Percentiles rank a stretch among this genome's conserved stretches.
phyloP scores from a whole-genome alignment of 2,888 invertebrate species.

The Xestia rhomboidea region DNA sequence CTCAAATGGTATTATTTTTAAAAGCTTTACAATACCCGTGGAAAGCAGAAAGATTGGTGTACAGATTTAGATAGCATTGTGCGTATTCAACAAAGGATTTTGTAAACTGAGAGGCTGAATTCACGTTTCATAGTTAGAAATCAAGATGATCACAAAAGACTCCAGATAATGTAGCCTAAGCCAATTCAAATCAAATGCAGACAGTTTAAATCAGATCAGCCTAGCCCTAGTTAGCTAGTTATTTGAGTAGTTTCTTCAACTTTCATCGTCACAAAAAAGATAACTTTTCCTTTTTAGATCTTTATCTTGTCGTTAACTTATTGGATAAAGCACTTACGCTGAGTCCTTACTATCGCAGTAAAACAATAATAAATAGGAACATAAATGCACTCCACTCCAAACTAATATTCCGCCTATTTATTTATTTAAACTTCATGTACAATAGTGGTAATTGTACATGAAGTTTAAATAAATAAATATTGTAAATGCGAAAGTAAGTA shows the following conservation, averaged over 20 bases:
- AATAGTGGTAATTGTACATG: no score
- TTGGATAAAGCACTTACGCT: slow-evolving; percentile 19
- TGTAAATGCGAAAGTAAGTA: not conserved
- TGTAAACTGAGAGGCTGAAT: not conserved
- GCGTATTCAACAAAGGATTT: not conserved
- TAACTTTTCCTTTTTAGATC: slow-evolving; percentile 4
- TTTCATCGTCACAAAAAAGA: not conserved
- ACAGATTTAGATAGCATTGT: slow-evolving; percentile 13
- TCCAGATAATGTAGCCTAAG: not conserved
- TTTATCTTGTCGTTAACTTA: slow-evolving; percentile 16
- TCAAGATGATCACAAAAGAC: not conserved
- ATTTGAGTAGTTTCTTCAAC: not conserved
- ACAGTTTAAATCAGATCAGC: slow-evolving; percentile 3
- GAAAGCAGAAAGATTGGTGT: slow-evolving; percentile 14
- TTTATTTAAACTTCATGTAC: no score
- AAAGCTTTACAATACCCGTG: slow-evolving; percentile 10
- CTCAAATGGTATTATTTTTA: slow-evolving; percentile 24
- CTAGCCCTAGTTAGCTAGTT: not conserved
- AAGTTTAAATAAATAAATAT: no score
- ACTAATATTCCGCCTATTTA: no score
- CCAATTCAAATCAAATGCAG: slow-evolving; percentile 1
- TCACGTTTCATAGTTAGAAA: not conserved
- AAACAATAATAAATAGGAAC: slow-evolving; percentile 20
- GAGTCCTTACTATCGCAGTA: slow-evolving; percentile 19
- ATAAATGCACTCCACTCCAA: not conserved